Percentiles rank a stretch among this genome's conserved stretches.
These are phyloP conservation scores for Eilema depressum DNA, from an alignment of 2,888 invertebrate genomes.

Conservation along the genomic window DNA sequence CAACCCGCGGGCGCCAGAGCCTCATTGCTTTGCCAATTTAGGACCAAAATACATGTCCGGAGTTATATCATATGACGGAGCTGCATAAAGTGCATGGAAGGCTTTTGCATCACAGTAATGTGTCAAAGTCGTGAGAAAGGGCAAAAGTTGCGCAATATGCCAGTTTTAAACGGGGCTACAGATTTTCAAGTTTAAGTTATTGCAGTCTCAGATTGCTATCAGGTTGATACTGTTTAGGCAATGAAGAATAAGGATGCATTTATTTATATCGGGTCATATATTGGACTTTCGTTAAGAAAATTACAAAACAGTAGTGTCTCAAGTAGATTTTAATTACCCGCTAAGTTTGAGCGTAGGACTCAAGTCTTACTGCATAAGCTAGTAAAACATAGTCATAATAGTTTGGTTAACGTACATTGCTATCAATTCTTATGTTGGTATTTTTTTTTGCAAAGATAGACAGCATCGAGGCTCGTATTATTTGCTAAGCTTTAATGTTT, in stretches of 20 bases:
- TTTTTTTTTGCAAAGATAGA: not conserved
- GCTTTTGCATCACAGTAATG: constrained; percentile 66
- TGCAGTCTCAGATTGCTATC: constrained; percentile 23
- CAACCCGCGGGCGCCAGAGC: no score
- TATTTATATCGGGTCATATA: not conserved
- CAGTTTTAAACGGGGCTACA: constrained; percentile 48
- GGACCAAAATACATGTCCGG: no score
- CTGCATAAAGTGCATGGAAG: constrained; percentile 49
- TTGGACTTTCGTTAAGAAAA: not conserved
- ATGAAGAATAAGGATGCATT: not conserved
- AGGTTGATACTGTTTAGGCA: not conserved
- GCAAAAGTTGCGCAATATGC: constrained; percentile 63
- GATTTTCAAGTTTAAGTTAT: constrained; percentile 15
- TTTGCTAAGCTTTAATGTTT: no score
- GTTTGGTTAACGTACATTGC: not conserved
- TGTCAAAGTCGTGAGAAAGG: constrained; percentile 78
- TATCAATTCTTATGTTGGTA: not conserved
- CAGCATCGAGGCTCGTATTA: no score
- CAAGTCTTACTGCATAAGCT: not conserved
- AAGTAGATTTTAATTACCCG: not conserved
- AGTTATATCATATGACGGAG: not conserved
- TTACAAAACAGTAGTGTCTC: not conserved
- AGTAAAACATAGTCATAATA: not conserved
- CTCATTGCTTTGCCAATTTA: no score
- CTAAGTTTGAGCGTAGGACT: not conserved